phyloP scores from a whole-genome alignment of 2,888 invertebrate species.

The Drosophila stalkeri region DNA sequence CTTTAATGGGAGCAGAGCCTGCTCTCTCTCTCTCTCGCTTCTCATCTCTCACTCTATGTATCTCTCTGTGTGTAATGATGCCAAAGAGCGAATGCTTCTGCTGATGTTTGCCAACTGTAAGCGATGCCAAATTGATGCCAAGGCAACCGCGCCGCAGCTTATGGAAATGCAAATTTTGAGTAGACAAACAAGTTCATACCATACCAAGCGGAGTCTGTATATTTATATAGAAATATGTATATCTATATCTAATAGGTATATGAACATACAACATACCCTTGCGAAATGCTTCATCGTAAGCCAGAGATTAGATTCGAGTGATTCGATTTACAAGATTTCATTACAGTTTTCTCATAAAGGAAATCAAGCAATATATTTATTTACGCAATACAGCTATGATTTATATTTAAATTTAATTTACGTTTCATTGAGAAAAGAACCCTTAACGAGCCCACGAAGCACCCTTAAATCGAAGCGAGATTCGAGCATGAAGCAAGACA shows the following conservation, averaged over 20 bases:
- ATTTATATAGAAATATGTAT: neutral
- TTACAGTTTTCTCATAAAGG: neutral
- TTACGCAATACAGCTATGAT: neutral
- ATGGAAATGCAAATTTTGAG: slow-evolving; percentile 52
- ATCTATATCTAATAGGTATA: neutral
- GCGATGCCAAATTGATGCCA: slow-evolving; percentile 75
- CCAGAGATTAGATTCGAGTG: neutral
- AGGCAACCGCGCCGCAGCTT: slow-evolving; percentile 53
- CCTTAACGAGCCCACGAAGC: neutral
- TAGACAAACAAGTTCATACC: slow-evolving; percentile 20
- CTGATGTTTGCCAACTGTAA: slow-evolving; percentile 66
- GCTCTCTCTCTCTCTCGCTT: slow-evolving; percentile 2
- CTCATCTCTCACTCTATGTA: neutral
- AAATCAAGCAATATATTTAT: neutral
- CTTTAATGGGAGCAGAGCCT: slow-evolving; percentile 1
- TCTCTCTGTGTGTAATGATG: slow-evolving; percentile 31
- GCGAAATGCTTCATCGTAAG: neutral
- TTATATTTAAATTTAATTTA: slow-evolving; percentile 6
- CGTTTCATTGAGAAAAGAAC: neutral
- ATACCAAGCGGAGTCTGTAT: neutral
- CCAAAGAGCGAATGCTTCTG: slow-evolving; percentile 14
- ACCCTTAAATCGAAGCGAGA: neutral
- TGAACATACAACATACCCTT: neutral
- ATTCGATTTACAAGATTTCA: neutral
- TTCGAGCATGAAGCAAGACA: neutral